Evolutionary conservation across 2,113 vertebrate species (phyloP).

Genomic region (Actenoides lindsayi): DNA sequence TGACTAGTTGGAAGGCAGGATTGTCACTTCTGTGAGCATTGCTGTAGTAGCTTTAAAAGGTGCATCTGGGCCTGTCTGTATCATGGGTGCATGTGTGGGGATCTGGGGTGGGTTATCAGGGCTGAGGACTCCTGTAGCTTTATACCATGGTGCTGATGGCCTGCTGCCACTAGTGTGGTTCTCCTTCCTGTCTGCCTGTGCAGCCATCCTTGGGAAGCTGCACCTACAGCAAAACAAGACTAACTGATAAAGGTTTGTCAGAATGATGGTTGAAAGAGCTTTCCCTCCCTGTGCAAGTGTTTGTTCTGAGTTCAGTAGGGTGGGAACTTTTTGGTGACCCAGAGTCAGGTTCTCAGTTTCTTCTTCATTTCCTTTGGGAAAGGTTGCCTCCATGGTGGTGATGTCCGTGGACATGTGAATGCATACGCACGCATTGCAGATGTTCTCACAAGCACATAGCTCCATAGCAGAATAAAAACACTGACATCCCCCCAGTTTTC

Average conservation of each 20-base stretch:
- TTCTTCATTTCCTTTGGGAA: background rate
- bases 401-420: background rate
- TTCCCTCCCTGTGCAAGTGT: background rate
- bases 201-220: background rate
- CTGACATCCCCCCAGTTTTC: background rate
- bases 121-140: background rate
- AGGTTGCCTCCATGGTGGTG: background rate
- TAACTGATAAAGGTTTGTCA: background rate
- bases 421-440: accelerated
- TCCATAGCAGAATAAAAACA: background rate
- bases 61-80: background rate
- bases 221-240: background rate
- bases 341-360: background rate
- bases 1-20: background rate
- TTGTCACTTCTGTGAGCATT: background rate
- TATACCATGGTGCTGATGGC: background rate
- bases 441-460: background rate
- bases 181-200: background rate
- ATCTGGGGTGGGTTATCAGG: no score
- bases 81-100: background rate
- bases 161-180: background rate
- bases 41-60: background rate
- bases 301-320: background rate
- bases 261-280: background rate
- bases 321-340: background rate